phyloP scores from a whole-genome alignment of 2,888 invertebrate species.

The Baccha elongata region DNA sequence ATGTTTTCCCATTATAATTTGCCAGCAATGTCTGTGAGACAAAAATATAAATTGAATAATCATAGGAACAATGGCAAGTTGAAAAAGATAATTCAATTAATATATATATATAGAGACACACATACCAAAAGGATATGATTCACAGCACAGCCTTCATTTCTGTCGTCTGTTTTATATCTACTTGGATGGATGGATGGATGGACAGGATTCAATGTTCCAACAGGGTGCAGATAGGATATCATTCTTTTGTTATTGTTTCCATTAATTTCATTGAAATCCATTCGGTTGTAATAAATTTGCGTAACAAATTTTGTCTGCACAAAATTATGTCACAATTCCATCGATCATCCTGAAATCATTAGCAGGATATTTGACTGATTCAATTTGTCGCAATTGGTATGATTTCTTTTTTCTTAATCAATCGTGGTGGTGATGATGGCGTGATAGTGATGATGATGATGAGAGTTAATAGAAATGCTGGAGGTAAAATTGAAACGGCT shows the following conservation, averaged over 20 bases:
- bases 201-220: constrained; percentile 1
- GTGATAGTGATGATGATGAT: background rate
- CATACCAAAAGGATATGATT: constrained; percentile 32
- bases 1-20: constrained; percentile 56
- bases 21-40: constrained; percentile 54
- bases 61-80: constrained; percentile 63
- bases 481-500: constrained; percentile 26
- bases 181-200: constrained; percentile 6
- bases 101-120: constrained; percentile 13
- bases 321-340: constrained; percentile 63
- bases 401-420: constrained; percentile 58
- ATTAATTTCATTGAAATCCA: constrained; percentile 55
- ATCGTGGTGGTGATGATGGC: constrained; percentile 18
- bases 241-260: constrained; percentile 22
- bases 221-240: too few relatives aligned
- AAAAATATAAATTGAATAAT: constrained; percentile 72
- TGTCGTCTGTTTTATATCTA: constrained; percentile 20
- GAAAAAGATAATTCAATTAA: constrained; percentile 68
- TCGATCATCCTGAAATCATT: constrained; percentile 70
- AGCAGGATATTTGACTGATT: constrained; percentile 54
- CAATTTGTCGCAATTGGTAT: constrained; percentile 68
- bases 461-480: constrained; percentile 10
- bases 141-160: constrained; percentile 4
- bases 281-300: constrained; percentile 71
- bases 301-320: constrained; percentile 62